A percentile compares a stretch with the other conserved stretches of the same genome.
Conservation (phyloP, 2,888 invertebrate genomes). For the Brenthis hecate region DNA sequence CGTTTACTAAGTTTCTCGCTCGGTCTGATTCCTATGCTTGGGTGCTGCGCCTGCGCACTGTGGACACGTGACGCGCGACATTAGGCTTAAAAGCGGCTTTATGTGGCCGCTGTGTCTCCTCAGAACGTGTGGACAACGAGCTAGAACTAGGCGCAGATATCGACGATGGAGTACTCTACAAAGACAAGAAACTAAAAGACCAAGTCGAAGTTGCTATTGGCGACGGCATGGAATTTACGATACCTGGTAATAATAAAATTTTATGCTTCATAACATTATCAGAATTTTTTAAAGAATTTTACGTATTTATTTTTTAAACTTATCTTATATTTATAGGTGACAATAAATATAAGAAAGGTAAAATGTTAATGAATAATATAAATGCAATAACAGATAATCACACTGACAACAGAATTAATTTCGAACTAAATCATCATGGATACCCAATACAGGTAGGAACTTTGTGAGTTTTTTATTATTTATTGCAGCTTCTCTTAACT, state of each 20-base stretch:
- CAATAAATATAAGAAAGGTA: conserved; percentile 91
- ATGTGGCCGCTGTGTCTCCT: conserved; percentile 86
- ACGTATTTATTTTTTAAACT: neutral
- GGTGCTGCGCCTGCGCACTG: conserved; percentile 63
- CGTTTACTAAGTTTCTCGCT: conserved; percentile 42
- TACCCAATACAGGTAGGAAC: conserved; percentile 82
- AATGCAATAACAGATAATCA: conserved; percentile 90
- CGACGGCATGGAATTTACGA: conserved; percentile 96
- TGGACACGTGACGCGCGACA: conserved; percentile 55
- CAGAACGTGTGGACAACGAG: conserved; percentile 85
- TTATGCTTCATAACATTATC: neutral
- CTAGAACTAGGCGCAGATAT: conserved; percentile 85
- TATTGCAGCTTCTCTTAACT: neutral
- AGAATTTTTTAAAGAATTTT: neutral
- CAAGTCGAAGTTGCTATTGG: conserved; percentile 95
- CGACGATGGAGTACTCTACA: conserved; percentile 92
- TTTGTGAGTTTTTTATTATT: neutral
- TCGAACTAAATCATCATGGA: conserved; percentile 88
- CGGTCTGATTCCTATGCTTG: conserved; percentile 82
- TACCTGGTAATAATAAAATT: conserved; percentile 85
- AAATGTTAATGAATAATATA: conserved; percentile 90
- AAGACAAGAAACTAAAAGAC: conserved; percentile 94
- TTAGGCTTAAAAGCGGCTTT: conserved; percentile 82
- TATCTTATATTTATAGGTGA: conserved; percentile 81
- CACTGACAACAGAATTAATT: conserved; percentile 88